Percentiles rank a stretch among this genome's conserved stretches.
Conservation (phyloP, 2,888 invertebrate genomes). For the Chymomyza procnemis region DNA sequence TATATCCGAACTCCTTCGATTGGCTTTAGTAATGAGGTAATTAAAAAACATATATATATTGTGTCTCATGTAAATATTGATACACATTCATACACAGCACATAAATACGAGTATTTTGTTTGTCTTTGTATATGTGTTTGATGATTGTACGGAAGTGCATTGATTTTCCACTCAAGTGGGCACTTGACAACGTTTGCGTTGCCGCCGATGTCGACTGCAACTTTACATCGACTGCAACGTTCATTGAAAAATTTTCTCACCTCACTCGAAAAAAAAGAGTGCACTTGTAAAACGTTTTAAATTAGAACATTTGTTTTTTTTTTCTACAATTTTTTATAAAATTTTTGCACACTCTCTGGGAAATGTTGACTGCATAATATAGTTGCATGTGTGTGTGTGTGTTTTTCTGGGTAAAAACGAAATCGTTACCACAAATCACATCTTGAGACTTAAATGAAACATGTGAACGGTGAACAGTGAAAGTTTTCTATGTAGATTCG, state of each 20-base stretch:
- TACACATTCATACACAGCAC: not conserved
- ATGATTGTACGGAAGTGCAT: constrained; percentile 64
- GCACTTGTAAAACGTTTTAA: constrained; percentile 49
- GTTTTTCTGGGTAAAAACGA: too few species aligned
- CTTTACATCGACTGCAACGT: too few species aligned
- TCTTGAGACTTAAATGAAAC: constrained; percentile 25
- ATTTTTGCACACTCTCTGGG: not conserved
- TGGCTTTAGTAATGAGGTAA: not conserved
- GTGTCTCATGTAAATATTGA: not conserved
- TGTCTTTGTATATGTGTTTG: constrained; percentile 36
- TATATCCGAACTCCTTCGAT: not conserved
- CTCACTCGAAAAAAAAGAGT: constrained; percentile 26
- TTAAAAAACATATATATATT: not conserved
- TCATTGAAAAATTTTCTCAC: constrained; percentile 61
- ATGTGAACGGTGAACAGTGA: too few species aligned
- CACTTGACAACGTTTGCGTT: constrained; percentile 41
- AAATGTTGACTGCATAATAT: too few species aligned
- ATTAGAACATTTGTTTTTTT: constrained; percentile 52
- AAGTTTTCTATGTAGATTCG: constrained; percentile 64
- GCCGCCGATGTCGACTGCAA: constrained; percentile 11
- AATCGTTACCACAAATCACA: too few species aligned
- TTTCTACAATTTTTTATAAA: constrained; percentile 23
- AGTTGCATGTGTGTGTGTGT: too few species aligned
- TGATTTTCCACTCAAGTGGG: constrained; percentile 67
- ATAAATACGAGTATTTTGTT: constrained; percentile 22